Evolutionary conservation across 2,113 vertebrate genomes (phyloP).

Genomic region (Henicopernis longicauda): DNA sequence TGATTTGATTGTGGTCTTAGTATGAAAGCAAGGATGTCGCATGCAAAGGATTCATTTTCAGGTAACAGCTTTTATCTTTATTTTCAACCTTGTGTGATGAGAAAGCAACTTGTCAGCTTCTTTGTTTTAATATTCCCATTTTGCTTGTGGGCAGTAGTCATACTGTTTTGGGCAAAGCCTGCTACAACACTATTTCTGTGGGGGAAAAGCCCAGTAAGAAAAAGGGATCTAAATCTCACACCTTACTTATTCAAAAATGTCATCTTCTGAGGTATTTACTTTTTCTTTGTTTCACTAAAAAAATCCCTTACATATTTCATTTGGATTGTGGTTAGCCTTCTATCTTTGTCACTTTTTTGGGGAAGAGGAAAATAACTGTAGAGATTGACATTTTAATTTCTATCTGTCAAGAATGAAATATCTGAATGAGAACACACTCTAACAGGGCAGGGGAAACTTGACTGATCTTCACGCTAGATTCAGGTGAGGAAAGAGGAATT

Average conservation of each 20-base stretch:
- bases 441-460: neutral
- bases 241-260: neutral
- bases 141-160: neutral
- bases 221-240: neutral
- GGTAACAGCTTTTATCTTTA: neutral
- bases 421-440: neutral
- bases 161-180: neutral
- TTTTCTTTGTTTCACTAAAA: neutral
- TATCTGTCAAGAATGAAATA: conserved; percentile 4
- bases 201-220: neutral
- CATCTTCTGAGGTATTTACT: neutral
- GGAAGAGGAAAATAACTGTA: neutral
- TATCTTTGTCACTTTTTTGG: neutral
- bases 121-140: neutral
- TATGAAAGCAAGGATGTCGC: neutral
- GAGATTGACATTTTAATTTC: conserved; percentile 15
- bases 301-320: neutral
- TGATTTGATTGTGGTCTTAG: neutral
- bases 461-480: neutral
- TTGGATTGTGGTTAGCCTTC: neutral
- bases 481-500: neutral
- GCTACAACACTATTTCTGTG: neutral
- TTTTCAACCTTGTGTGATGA: neutral
- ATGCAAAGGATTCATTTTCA: neutral
- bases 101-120: neutral